Evolutionary conservation across 1,140 invertebrate species (phyloP).

Genomic region (Pomacea maculata): DNA sequence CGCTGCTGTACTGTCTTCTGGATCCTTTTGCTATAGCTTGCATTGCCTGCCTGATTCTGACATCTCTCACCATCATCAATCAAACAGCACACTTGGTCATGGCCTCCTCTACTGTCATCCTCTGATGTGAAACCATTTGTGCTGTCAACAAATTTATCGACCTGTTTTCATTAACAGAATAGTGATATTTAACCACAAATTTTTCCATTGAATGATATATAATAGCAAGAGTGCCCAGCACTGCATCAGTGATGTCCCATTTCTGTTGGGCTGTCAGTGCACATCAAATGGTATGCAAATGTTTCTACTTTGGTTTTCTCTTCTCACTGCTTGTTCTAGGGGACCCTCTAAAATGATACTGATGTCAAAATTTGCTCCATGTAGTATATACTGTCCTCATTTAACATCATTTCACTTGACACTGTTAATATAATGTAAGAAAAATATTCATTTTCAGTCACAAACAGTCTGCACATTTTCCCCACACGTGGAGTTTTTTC

Average conservation of each 20-base stretch:
- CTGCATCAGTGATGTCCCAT: background rate
- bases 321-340: too few species aligned
- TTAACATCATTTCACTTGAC: too few species aligned
- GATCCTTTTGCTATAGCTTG: conserved; percentile 95
- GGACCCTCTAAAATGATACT: too few species aligned
- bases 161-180: conserved; percentile 7
- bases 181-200: background rate
- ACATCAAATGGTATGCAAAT: too few species aligned
- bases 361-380: too few species aligned
- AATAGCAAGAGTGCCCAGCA: background rate
- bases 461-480: too few species aligned
- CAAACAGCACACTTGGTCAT: conserved; percentile 92
- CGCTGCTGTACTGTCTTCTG: conserved; percentile 95
- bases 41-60: conserved; percentile 88
- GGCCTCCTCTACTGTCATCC: conserved; percentile 54
- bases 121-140: conserved; percentile 58
- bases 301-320: too few species aligned
- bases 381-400: too few species aligned
- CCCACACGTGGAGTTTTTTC: too few species aligned
- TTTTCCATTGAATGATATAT: background rate
- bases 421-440: too few species aligned
- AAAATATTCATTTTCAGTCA: too few species aligned
- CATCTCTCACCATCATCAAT: conserved; percentile 90
- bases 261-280: too few species aligned
- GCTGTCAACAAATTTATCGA: conserved; percentile 25